phyloP scores from a whole-genome alignment of 2,888 invertebrate genomes.

The Melanotus villosus region DNA sequence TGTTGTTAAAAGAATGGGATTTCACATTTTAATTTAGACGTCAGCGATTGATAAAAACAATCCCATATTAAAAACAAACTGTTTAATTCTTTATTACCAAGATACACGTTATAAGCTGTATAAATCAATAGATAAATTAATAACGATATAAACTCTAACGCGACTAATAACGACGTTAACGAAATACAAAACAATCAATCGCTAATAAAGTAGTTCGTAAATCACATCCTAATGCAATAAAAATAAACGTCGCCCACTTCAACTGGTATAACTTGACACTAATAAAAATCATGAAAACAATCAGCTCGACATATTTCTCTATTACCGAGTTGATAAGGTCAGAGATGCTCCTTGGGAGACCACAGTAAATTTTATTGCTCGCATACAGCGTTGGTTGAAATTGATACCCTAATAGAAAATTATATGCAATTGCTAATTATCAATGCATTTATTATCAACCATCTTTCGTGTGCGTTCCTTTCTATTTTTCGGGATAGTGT shows the following conservation, averaged over 20 bases:
- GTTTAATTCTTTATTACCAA: background rate
- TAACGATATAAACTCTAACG: constrained; percentile 24
- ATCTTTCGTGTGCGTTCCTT: no score
- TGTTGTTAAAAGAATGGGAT: no score
- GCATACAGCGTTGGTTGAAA: constrained; percentile 13
- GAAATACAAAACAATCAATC: constrained; percentile 37
- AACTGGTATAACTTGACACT: constrained; percentile 30
- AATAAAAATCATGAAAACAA: constrained; percentile 43
- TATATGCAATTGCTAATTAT: background rate
- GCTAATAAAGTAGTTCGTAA: constrained; percentile 35
- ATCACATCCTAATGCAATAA: constrained; percentile 42
- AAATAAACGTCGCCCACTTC: constrained; percentile 36
- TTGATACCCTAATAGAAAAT: background rate
- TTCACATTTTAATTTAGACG: no score
- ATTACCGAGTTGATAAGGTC: constrained; percentile 45
- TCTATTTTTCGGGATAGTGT: no score
- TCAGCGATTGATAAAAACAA: no score
- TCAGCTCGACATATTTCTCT: constrained; percentile 44
- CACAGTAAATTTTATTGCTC: constrained; percentile 23
- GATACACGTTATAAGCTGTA: constrained; percentile 19
- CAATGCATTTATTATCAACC: background rate
- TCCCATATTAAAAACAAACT: no score
- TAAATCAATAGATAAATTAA: constrained; percentile 31
- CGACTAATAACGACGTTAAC: constrained; percentile 31
- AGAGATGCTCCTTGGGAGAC: constrained; percentile 29